A percentile compares a stretch with the other conserved stretches of the same genome.
Evolutionary conservation across 2,113 vertebrate species (phyloP).

Genomic region (Anseranas semipalmata): DNA sequence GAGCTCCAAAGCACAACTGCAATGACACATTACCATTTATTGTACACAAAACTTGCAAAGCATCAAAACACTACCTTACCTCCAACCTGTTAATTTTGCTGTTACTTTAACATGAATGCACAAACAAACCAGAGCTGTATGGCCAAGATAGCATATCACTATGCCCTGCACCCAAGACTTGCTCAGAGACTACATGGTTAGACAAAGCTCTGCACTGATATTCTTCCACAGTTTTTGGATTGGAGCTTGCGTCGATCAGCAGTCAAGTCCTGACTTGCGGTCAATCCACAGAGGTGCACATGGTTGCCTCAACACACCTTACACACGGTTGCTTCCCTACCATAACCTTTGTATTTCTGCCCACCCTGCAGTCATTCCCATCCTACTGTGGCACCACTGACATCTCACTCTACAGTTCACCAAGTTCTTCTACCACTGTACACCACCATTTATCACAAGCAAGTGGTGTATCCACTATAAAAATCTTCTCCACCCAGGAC

Average conservation of each 20-base stretch:
- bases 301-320: neutral
- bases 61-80: neutral
- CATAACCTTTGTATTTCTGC: neutral
- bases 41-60: neutral
- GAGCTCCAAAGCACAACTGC: neutral
- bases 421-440: neutral
- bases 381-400: neutral
- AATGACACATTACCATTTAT: neutral
- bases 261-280: neutral
- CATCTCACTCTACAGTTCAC: neutral
- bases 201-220: neutral
- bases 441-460: neutral
- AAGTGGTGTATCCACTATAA: neutral
- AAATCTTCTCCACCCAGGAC: no score
- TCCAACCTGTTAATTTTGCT: neutral
- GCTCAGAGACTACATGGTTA: neutral
- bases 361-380: neutral
- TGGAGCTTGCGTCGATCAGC: neutral
- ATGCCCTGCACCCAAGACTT: neutral
- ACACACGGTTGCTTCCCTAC: neutral
- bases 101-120: neutral
- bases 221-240: neutral
- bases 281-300: neutral
- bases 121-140: neutral
- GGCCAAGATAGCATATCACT: fast-evolving